Evolutionary conservation across 2,797 vertebrate species (phyloP), one percentile per base, ranked within the genome.

Genomic region (Gallinago solitaria): DNA sequence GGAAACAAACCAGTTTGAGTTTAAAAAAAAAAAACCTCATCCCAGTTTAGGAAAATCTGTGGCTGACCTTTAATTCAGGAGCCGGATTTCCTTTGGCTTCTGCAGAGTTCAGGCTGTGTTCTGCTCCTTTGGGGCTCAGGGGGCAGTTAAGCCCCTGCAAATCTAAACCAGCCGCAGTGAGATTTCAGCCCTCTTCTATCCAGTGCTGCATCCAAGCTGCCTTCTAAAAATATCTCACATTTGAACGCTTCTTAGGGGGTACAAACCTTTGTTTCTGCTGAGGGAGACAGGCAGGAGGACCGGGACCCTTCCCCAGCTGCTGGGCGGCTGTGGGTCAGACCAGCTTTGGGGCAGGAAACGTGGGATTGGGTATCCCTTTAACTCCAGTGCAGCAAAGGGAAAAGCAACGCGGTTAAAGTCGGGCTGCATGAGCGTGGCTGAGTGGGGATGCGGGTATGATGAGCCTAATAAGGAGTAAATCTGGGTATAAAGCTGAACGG

Each of bases 111-210:
- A 54, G 50, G 76, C 77, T 60, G 5, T 5, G 30, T 35, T 82
- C 78, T 54, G 41, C 64, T 92, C 70, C 83, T 92, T 76, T 81
- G 50, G 35, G n/a, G 13, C 67, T 51, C n/a, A 0, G 0, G 13
- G 59, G 78, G 65, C 85, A 65, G 85, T 25, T 93, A 76, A 93
- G 16, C 83, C 50, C 70, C 88, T 90, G 86, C 54, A 82, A 90
- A 82, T 47, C 48, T 74, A 43, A 65, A 78, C 2, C 59, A 71
- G 61, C 57, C 56, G 24, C 32, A 50, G 60, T 3, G 61, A 71
- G 76, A 76, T 56, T 83, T 75, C 64, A 71, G 50, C 67, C 74
- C 51, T 71, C 43, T 64, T 41, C 86, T 80, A 20, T 51, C 73
- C 70, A 61, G 57, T 9, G 67, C 53, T 37, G 6, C 32, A 73